A percentile compares a stretch with the other conserved stretches of the same genome.
Evolutionary conservation across 2,113 vertebrate genomes (phyloP).

Genomic region (Ramphastos sulfuratus): DNA sequence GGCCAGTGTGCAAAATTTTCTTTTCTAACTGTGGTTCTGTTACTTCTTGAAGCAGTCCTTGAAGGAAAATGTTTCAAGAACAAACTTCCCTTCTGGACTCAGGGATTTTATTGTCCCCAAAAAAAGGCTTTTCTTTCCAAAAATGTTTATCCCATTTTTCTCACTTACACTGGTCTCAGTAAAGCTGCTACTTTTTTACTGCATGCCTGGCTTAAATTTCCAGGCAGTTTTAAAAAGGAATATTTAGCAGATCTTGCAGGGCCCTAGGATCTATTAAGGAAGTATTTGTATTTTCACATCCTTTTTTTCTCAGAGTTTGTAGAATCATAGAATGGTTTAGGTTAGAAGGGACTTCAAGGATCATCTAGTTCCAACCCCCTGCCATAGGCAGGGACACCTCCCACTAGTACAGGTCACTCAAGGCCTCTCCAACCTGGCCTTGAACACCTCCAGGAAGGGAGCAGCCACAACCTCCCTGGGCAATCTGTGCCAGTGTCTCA

Average conservation of each 20-base stretch:
- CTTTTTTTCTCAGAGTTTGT: background rate
- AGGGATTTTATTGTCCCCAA: background rate
- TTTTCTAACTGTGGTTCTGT: background rate
- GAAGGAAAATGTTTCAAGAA: conserved; percentile 11
- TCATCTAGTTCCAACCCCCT: too few species aligned
- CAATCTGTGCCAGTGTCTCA: too few species aligned
- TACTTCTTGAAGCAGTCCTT: background rate
- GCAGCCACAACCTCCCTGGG: too few species aligned
- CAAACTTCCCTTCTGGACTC: background rate
- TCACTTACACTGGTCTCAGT: background rate
- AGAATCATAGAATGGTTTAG: too few species aligned
- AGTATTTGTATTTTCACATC: background rate
- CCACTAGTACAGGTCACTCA: too few species aligned
- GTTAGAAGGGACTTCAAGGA: too few species aligned
- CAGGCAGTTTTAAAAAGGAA: background rate
- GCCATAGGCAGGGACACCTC: too few species aligned
- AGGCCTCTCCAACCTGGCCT: too few species aligned
- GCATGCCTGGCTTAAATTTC: background rate
- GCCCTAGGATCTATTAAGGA: background rate
- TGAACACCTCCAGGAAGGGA: too few species aligned
- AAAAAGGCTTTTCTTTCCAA: background rate
- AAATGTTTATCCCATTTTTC: background rate
- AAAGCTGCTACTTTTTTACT: background rate
- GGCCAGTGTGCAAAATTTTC: background rate
- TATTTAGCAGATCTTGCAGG: background rate